A percentile compares a stretch with the other conserved stretches of the same genome.
These are phyloP conservation scores for Prosopocoilus inquinatus DNA, from an alignment of 2,888 invertebrate species.

Conservation along the genomic window DNA sequence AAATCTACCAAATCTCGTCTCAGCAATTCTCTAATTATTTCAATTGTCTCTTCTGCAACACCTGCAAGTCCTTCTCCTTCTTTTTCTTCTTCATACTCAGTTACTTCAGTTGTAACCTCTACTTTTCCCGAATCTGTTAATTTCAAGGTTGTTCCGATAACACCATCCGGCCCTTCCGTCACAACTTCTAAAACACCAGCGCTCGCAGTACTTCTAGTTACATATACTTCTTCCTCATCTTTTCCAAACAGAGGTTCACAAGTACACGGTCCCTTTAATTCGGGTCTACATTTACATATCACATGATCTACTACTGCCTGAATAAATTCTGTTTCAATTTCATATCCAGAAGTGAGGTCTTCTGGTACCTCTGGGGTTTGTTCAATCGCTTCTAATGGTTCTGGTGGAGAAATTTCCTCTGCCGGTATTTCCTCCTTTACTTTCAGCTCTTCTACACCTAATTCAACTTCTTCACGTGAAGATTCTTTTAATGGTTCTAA, in stretches of 20 bases:
- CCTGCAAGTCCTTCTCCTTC: too few species aligned
- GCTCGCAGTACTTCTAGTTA: constrained; percentile 43
- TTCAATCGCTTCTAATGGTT: too few species aligned
- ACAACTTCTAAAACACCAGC: constrained; percentile 45
- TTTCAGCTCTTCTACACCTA: too few species aligned
- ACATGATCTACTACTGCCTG: constrained; percentile 27
- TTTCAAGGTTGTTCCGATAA: constrained; percentile 44
- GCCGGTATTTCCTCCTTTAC: too few species aligned
- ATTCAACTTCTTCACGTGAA: too few species aligned
- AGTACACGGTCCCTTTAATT: too few species aligned
- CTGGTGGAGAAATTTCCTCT: too few species aligned
- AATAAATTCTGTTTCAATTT: background rate
- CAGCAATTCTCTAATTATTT: too few species aligned
- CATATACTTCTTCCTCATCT: constrained; percentile 34
- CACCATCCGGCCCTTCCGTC: constrained; percentile 46
- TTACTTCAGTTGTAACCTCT: constrained; percentile 42
- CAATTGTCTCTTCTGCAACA: background rate
- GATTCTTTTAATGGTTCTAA: too few species aligned
- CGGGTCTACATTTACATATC: constrained; percentile 16
- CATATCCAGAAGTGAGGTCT: background rate
- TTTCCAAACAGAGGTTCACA: background rate
- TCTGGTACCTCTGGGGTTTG: too few species aligned
- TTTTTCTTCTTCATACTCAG: constrained; percentile 17
- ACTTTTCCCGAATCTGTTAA: constrained; percentile 44
- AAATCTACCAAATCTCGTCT: too few species aligned